Base-by-base conservation (phyloP, 2,888 invertebrate genomes). In the Diachrysia chrysitis region DNA sequence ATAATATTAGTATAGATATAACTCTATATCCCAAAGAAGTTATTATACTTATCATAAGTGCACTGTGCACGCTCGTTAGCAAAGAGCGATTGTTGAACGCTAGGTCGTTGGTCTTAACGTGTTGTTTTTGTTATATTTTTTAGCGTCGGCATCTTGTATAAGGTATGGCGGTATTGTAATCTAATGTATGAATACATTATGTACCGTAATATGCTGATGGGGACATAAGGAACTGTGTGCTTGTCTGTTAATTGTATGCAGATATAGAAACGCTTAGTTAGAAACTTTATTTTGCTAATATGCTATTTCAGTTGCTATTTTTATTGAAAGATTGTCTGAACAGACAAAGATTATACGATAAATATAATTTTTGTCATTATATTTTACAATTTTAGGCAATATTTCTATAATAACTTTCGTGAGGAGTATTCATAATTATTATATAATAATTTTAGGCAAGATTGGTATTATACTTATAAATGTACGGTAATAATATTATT, bases 31-130 rank as follows among this genome's bases (percentile, higher is more conserved):
- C 35, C 35, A 46, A 53, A 69, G 63, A 70, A 73, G 66, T 73
- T 21, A 73, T 69, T 69, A 55, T 63, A 48, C 58, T 63, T 66
- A 58, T 66, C 58, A 71, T 66, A 72, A 72, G 3, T 51, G 21
- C 70, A 66, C 58, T 71, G 3, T 51, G 21, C 70, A 66, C 58
- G 60, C 54, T 70, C 51, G 57, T 48, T 57, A 46, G 63, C 64
- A 65, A 69, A 63, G 58, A 55, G 56, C 69, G 66, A 72, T 76
- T 71, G 72, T 71, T 63, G 54, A 61, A 32, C 63, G 63, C 54
- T 66, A n/a, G 81, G 78, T 80, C 83, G 77, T 66, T 73, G 81
- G 54, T 68, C 81, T 69, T 53, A 25, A 21, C 59, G 10, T 35
- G 66, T 67, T 14, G 58, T 58, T 75, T 71, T 78, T 66, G 61